Percentiles rank a stretch among this genome's conserved stretches.
These are phyloP conservation scores for Drosophila prostipennis DNA, from an alignment of 2,888 invertebrate genomes.

Conservation along the genomic window DNA sequence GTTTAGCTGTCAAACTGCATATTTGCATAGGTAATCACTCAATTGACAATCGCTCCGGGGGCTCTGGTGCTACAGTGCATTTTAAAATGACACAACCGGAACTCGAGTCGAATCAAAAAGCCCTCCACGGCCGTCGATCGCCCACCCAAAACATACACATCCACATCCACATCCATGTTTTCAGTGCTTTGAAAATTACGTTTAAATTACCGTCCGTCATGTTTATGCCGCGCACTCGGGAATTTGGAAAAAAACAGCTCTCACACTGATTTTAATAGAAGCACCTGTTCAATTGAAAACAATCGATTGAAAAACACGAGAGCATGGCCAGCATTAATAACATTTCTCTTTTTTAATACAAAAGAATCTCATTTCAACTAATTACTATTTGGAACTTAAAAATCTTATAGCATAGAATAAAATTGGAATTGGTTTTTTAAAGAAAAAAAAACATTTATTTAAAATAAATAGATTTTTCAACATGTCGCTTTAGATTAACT, in stretches of 20 bases:
- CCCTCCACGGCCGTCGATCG: background rate
- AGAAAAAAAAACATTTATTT: too few species aligned
- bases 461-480: too few species aligned
- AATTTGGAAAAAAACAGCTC: constrained; percentile 15
- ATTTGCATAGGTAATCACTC: constrained; percentile 35
- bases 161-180: too few species aligned
- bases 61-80: background rate
- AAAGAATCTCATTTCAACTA: background rate
- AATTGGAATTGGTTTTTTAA: too few species aligned
- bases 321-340: constrained; percentile 9
- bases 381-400: too few species aligned
- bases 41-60: constrained; percentile 5
- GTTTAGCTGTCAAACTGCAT: constrained; percentile 26
- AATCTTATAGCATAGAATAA: too few species aligned
- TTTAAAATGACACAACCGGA: constrained; percentile 20
- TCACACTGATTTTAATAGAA: constrained; percentile 3
- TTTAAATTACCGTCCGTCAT: background rate
- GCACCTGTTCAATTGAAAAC: constrained; percentile 24
- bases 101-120: constrained; percentile 6
- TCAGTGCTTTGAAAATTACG: constrained; percentile 14
- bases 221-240: constrained; percentile 9
- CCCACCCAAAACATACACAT: too few species aligned
- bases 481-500: background rate
- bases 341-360: too few species aligned
- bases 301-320: constrained; percentile 24